Evolutionary conservation across 2,113 vertebrate genomes (phyloP), one percentile per base, ranked within the genome.

Genomic region (Chaetodon trifascialis): DNA sequence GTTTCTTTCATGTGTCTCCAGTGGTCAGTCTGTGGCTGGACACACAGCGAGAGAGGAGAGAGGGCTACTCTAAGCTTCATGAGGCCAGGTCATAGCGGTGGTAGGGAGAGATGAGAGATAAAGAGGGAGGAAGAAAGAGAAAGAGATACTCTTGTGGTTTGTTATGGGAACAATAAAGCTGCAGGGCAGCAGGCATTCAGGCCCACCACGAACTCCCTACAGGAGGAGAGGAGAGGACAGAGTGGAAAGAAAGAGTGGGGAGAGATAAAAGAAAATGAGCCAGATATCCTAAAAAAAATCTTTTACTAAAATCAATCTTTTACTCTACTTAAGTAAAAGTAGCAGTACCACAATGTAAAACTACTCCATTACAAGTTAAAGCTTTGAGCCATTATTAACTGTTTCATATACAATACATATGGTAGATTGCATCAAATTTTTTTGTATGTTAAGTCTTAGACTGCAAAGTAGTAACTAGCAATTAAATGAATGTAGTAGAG

Each of bases 151-250:
- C 30, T 8, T 11, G 54, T 36, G 75, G 72, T 80, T 67, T 79
- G 75, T 71, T 75, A 40, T 74, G 76, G 68, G 59, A 78, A 59
- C 51, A 67, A 59, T 72, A 73, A 83, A 71, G 79, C 44, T 55
- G 44, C 42, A 66, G 66, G 30, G 23, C 49, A 70, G 11, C 21
- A 14, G 42, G 63, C 46, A 0, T 47, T 49, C 25, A 40, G 70
- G 46, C 25, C 2, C 1, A 62, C 36, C 71, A 47, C 17, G 46
- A 51, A 36, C 71, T 67, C 62, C 40, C 64, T 70, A 51, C 79
- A 77, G 78, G 56, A 54, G 30, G 42, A 34, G 12, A 8, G 38
- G 42, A 25, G 49, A 6, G 5, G 17, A 40, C 58, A 38, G 17
- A 14, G 17, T 11, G 5, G 59, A 71, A 56, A 67, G 40, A 70